These are phyloP conservation scores for Gandaritis pyraliata DNA, from an alignment of 2,888 invertebrate species.

Conservation along the genomic window DNA sequence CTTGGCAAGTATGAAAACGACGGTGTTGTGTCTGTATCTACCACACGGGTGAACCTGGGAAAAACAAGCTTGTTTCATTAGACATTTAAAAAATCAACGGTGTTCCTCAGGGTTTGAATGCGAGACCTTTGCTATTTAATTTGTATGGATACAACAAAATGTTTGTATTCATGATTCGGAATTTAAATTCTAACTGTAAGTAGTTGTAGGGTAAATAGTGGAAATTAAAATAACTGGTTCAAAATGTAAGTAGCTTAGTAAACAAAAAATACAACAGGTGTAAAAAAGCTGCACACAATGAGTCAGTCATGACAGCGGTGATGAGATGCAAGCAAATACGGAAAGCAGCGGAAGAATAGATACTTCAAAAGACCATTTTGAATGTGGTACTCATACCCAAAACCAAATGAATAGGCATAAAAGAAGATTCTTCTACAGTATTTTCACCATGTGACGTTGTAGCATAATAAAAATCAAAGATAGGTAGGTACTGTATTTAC, in stretches of 20 bases:
- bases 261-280: constrained; percentile 19
- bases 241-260: constrained; percentile 9
- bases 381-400: constrained; percentile 21
- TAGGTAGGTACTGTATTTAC: too few species aligned
- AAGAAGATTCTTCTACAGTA: constrained; percentile 1
- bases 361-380: constrained; percentile 11
- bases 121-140: constrained; percentile 20
- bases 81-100: constrained; percentile 5
- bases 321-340: constrained; percentile 38
- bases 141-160: constrained; percentile 7
- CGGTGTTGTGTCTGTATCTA: constrained; percentile 98
- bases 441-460: constrained; percentile 2
- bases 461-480: too few species aligned
- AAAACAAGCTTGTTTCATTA: constrained; percentile 41
- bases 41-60: constrained; percentile 98
- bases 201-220: constrained; percentile 3
- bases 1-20: constrained; percentile 97
- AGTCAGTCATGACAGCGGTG: constrained; percentile 28
- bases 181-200: constrained; percentile 8
- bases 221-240: constrained; percentile 8
- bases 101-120: constrained; percentile 19
- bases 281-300: constrained; percentile 24
- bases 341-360: constrained; percentile 4
- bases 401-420: constrained; percentile 15
- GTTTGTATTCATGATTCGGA: not conserved